Conservation (phyloP, 2,888 invertebrate genomes). For the Drosophila borborema region DNA sequence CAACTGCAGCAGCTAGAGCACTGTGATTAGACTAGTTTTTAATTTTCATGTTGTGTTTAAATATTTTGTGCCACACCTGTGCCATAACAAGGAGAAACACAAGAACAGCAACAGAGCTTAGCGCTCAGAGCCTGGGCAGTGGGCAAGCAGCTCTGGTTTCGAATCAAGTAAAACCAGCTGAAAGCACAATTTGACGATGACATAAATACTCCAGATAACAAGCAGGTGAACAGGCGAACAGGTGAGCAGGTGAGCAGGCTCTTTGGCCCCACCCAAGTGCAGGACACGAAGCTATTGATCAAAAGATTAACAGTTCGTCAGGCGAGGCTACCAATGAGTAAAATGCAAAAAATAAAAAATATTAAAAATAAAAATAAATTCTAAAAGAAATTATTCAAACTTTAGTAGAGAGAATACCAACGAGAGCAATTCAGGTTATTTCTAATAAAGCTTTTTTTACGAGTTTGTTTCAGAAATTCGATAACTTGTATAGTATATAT, state of each 20-base stretch:
- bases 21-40: conserved; percentile 78
- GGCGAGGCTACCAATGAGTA: too few species aligned
- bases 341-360: too few species aligned
- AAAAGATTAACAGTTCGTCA: too few species aligned
- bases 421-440: too few species aligned
- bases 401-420: too few species aligned
- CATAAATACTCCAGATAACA: conserved; percentile 77
- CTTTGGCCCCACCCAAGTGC: conserved; percentile 47
- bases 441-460: too few species aligned
- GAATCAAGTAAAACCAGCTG: conserved; percentile 70
- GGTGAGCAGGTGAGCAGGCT: conserved; percentile 33
- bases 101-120: conserved; percentile 2
- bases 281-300: conserved; percentile 22
- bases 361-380: too few species aligned
- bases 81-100: conserved; percentile 39
- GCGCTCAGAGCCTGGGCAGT: not conserved
- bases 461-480: too few species aligned
- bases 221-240: conserved; percentile 45
- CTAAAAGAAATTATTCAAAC: too few species aligned
- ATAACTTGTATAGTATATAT: too few species aligned
- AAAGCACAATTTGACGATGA: conserved; percentile 76
- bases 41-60: conserved; percentile 77
- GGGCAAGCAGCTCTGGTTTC: conserved; percentile 48
- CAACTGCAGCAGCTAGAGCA: conserved; percentile 36
- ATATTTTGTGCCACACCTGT: conserved; percentile 76